Percentiles rank a stretch among this genome's conserved stretches.
Evolutionary conservation across 2,888 invertebrate species (phyloP).

Genomic region (Homarus gammarus): DNA sequence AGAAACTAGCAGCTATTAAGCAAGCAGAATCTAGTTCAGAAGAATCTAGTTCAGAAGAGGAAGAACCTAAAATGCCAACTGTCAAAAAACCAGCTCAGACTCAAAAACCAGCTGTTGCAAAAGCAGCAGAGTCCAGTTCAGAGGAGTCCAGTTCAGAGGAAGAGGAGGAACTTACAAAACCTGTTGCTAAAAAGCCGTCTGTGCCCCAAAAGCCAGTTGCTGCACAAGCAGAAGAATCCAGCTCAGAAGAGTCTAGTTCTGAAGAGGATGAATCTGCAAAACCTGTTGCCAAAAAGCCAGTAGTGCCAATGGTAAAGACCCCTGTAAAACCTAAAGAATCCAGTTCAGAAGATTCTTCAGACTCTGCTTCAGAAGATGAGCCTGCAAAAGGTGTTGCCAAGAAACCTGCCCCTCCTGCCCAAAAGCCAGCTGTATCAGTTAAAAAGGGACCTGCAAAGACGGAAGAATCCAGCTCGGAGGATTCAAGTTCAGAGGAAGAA

Average conservation of each 20-base stretch:
- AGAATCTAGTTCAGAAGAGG: conserved; percentile 56
- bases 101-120: background rate
- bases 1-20: conserved; percentile 13
- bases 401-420: conserved; percentile 6
- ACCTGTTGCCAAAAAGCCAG: too few species aligned
- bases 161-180: background rate
- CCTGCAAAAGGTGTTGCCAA: conserved; percentile 18
- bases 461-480: conserved; percentile 55
- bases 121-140: conserved; percentile 35
- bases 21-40: conserved; percentile 49
- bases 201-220: conserved; percentile 2
- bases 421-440: conserved; percentile 3
- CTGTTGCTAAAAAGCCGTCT: too few species aligned
- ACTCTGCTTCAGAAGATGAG: conserved; percentile 56
- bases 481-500: conserved; percentile 50
- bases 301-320: background rate
- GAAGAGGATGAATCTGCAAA: conserved; percentile 35
- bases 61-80: conserved; percentile 27
- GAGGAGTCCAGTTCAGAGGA: conserved; percentile 55
- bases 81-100: conserved; percentile 15
- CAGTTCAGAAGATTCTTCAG: conserved; percentile 52
- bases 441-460: conserved; percentile 17
- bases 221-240: conserved; percentile 9
- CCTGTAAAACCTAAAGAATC: conserved; percentile 20
- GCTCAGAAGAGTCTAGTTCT: conserved; percentile 52